Evolutionary conservation across 2,888 invertebrate genomes (phyloP).

Genomic region (Ischnura elegans): DNA sequence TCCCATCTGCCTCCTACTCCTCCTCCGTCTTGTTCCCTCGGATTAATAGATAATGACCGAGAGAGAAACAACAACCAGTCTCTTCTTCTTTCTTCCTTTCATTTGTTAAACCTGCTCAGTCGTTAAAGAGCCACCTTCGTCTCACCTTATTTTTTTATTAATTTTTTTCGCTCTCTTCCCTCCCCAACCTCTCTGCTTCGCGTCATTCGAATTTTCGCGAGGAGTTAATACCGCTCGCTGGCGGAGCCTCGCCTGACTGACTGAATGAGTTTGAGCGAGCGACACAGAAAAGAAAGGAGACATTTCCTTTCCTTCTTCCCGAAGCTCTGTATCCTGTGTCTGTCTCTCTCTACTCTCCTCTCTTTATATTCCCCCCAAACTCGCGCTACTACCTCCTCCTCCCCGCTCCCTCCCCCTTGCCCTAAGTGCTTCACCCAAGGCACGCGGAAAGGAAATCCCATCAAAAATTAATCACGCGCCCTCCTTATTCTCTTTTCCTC

Average conservation of each 20-base stretch:
- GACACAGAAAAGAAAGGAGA: neutral
- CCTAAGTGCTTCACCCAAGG: neutral
- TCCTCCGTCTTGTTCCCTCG: neutral
- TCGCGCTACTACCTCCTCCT: neutral
- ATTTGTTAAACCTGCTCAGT: slow-evolving; percentile 36
- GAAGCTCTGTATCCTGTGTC: neutral
- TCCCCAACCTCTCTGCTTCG: too few relatives aligned
- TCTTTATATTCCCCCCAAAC: too few relatives aligned
- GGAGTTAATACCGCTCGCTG: slow-evolving; percentile 24
- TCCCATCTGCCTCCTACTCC: neutral
- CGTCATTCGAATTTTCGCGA: slow-evolving; percentile 45
- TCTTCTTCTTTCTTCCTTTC: slow-evolving; percentile 2
- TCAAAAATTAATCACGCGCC: slow-evolving; percentile 19
- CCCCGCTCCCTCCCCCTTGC: too few relatives aligned
- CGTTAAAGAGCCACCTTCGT: slow-evolving; percentile 48
- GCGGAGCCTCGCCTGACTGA: neutral
- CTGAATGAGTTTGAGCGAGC: neutral
- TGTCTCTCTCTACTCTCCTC: neutral
- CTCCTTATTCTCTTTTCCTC: neutral
- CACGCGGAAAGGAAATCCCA: neutral
- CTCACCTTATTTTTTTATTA: too few relatives aligned
- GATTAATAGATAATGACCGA: slow-evolving; percentile 52
- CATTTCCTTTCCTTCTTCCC: neutral
- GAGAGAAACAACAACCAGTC: slow-evolving; percentile 37
- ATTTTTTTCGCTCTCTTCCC: slow-evolving; percentile 10